phyloP scores from a whole-genome alignment of 2,113 vertebrate genomes.

The Etia nguti region DNA sequence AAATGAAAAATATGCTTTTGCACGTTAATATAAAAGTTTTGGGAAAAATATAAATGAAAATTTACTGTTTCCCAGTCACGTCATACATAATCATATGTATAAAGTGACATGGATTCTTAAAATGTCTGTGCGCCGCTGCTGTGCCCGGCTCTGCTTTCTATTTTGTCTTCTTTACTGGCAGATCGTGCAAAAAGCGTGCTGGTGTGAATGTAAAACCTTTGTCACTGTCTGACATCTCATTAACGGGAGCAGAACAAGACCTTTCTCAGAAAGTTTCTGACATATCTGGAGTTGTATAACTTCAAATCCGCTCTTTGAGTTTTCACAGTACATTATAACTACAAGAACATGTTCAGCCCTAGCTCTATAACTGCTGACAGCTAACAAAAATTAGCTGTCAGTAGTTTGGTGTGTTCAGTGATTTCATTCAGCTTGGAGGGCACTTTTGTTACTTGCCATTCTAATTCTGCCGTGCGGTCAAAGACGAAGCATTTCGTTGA shows the following conservation, averaged over 20 bases:
- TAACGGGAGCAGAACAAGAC: not conserved
- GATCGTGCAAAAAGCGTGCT: not conserved
- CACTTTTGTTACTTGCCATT: not conserved
- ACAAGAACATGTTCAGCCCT: not conserved
- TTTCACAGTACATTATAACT: not conserved
- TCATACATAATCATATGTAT: no score
- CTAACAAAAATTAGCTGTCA: not conserved
- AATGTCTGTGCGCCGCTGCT: not conserved
- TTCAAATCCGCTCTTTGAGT: not conserved
- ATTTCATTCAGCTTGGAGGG: not conserved
- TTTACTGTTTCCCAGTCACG: not conserved
- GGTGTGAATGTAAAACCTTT: not conserved
- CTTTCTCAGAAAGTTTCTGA: not conserved
- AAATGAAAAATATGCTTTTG: not conserved
- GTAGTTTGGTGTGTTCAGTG: not conserved
- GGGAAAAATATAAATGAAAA: not conserved
- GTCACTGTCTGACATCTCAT: not conserved
- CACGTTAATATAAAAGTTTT: fast-evolving
- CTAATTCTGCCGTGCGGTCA: not conserved
- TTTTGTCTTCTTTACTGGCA: not conserved
- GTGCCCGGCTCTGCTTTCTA: not conserved
- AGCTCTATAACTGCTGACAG: not conserved
- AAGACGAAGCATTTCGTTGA: not conserved
- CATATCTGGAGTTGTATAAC: not conserved
- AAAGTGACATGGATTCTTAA: not conserved